These are phyloP conservation scores for Fistularia tabacaria DNA, from an alignment of 2,797 vertebrate species.

Conservation along the genomic window DNA sequence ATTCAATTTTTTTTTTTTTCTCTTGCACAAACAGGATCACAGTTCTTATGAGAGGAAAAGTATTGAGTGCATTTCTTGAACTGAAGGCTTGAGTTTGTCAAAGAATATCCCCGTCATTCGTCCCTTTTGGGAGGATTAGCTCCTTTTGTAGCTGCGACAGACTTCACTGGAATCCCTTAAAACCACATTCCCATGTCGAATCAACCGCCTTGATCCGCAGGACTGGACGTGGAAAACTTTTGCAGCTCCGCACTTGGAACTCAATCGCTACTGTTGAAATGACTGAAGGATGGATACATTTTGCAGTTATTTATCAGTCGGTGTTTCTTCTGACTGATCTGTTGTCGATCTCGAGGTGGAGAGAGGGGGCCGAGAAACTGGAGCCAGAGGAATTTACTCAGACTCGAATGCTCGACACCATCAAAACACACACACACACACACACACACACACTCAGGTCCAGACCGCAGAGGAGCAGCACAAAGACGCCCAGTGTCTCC, in stretches of 20 bases:
- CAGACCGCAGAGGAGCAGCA: slow-evolving; percentile 62
- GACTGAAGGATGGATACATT: background rate
- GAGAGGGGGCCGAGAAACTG: slow-evolving; percentile 50
- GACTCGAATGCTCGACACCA: slow-evolving; percentile 42
- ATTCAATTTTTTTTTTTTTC: too few species aligned
- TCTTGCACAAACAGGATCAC: too few species aligned
- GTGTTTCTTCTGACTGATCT: background rate
- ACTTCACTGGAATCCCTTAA: slow-evolving; percentile 58
- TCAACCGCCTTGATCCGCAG: slow-evolving; percentile 57
- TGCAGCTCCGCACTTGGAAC: slow-evolving; percentile 15
- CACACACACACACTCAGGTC: slow-evolving; percentile 30
- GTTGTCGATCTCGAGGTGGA: slow-evolving; percentile 3
- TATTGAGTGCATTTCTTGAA: too few species aligned
- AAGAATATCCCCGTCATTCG: slow-evolving; percentile 5
- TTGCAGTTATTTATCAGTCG: background rate
- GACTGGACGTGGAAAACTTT: slow-evolving; percentile 52
- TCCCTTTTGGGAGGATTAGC: slow-evolving; percentile 35
- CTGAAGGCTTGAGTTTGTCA: background rate
- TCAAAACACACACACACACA: slow-evolving; percentile 41
- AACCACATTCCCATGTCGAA: slow-evolving; percentile 65
- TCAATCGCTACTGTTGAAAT: slow-evolving; percentile 20
- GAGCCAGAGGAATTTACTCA: slow-evolving; percentile 68
- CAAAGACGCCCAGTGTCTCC: slow-evolving; percentile 75
- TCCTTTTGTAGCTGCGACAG: slow-evolving; percentile 13
- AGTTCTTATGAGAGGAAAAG: too few species aligned